These are phyloP conservation scores for Lepeophtheirus nordmannii DNA, from an alignment of 2,888 invertebrate genomes.

Conservation along the genomic window DNA sequence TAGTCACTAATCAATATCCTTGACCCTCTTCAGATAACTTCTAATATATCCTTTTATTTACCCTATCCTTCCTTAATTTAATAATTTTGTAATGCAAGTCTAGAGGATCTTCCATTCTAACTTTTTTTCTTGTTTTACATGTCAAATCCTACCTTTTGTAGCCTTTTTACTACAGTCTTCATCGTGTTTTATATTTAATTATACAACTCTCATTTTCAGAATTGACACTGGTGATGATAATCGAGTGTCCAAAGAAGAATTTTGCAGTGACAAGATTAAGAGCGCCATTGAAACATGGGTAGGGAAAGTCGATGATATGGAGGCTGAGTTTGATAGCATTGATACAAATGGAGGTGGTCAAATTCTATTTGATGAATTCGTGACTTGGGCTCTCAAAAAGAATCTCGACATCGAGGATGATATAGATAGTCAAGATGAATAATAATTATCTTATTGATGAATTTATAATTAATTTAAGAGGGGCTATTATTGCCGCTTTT, in stretches of 20 bases:
- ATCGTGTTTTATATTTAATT: no score
- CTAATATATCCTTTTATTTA: no score
- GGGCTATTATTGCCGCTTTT: no score
- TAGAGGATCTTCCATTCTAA: no score
- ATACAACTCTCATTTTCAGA: background rate
- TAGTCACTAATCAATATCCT: no score
- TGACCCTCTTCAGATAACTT: no score
- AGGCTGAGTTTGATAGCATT: slow-evolving; percentile 21
- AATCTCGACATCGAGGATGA: slow-evolving; percentile 24
- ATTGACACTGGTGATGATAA: slow-evolving; percentile 24
- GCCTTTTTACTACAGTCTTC: no score
- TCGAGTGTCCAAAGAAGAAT: slow-evolving; percentile 23
- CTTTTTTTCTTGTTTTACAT: no score
- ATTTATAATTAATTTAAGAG: no score
- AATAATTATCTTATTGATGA: background rate
- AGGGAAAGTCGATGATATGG: slow-evolving; percentile 14
- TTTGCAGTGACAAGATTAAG: slow-evolving; percentile 19
- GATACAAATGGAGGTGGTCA: slow-evolving; percentile 22
- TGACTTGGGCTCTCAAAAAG: slow-evolving; percentile 22
- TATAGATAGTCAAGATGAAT: slow-evolving; percentile 7
- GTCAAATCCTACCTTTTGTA: no score
- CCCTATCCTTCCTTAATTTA: no score
- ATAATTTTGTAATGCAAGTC: no score
- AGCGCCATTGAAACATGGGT: slow-evolving; percentile 21
- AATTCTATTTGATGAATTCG: slow-evolving; percentile 22